Base-by-base conservation (phyloP, 2,888 invertebrate genomes). In the Vesta saturnalis region DNA sequence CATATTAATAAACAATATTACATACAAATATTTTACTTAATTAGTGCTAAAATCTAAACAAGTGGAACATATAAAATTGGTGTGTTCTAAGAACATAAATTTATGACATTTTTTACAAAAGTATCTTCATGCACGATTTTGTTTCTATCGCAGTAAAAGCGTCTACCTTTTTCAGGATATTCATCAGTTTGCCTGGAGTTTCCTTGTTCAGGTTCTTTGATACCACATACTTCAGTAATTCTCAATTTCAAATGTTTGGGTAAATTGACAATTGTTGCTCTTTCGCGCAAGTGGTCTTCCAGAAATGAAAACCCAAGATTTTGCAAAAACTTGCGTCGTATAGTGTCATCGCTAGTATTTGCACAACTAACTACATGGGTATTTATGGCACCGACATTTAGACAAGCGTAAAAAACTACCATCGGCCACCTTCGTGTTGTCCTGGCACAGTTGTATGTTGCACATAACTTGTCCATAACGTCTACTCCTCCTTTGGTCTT, bases 391-490 rank as follows among this genome's bases (percentile, higher is more conserved):
- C 49, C 43, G 6, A 64, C 52, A 21, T 58, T 64, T 12, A 65
- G 14, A 15, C 46, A 21, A 58, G 35, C n/a, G 22, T 56, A 68
- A 64, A 68, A 68, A 35, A 68, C 46, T 14, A 60, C 68, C 59
- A 67, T 63, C 1, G 62, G 66, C 70, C 63, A 70, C 47, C 66
- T 49, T 52, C 56, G 30, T 39, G 66, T 66, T 14, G 14, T 46
- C 46, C 60, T 43, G 5, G 46, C 60, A 19, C 30, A 23, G 21
- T 60, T 47, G n/a, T n/a, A n/a, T n/a, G n/a, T n/a, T n/a, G n/a
- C n/a, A n/a, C n/a, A n/a, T n/a, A n/a, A n/a, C n/a, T n/a, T n/a
- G n/a, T n/a, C n/a, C n/a, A 47, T 60, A 60, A n/a, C 18, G 2
- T 43, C 46, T 2, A 43, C 60, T 8, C 43, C 60, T 46, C n/a